phyloP scores from a whole-genome alignment of 2,113 vertebrate species.

The Hylia prasina region DNA sequence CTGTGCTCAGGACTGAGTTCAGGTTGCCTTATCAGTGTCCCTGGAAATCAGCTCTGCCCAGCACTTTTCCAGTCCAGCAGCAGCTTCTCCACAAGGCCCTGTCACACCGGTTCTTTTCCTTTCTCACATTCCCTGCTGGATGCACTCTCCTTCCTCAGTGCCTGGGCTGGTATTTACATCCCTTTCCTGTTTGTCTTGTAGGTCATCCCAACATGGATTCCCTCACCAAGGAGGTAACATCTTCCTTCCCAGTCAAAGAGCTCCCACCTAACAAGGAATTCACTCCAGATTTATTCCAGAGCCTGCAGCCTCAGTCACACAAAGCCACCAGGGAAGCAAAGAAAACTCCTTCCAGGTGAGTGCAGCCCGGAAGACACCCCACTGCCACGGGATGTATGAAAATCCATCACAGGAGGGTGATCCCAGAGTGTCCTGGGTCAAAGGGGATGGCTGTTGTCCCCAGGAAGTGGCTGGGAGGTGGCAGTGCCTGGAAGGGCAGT shows the following conservation, averaged over 20 bases:
- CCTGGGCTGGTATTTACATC: neutral
- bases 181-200: conserved; percentile 33
- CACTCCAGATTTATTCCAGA: conserved; percentile 52
- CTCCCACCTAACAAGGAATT: neutral
- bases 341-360: conserved; percentile 65
- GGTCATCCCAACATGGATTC: conserved; percentile 74
- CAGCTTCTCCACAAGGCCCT: neutral
- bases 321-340: conserved; percentile 3
- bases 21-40: neutral
- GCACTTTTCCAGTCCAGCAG: neutral
- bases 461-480: neutral
- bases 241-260: conserved; percentile 77
- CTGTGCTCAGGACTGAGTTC: neutral
- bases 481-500: neutral
- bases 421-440: neutral
- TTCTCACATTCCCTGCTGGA: neutral
- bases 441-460: neutral
- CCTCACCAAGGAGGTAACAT: conserved; percentile 51
- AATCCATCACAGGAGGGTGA: neutral
- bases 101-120: neutral
- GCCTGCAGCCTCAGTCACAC: conserved; percentile 68
- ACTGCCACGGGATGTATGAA: rapidly evolving
- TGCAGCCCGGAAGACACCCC: neutral
- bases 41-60: conserved; percentile 1
- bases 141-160: neutral